A percentile compares a stretch with the other conserved stretches of the same genome.
Evolutionary conservation across 2,113 vertebrate genomes (phyloP).

Genomic region (Oryzias melastigma): DNA sequence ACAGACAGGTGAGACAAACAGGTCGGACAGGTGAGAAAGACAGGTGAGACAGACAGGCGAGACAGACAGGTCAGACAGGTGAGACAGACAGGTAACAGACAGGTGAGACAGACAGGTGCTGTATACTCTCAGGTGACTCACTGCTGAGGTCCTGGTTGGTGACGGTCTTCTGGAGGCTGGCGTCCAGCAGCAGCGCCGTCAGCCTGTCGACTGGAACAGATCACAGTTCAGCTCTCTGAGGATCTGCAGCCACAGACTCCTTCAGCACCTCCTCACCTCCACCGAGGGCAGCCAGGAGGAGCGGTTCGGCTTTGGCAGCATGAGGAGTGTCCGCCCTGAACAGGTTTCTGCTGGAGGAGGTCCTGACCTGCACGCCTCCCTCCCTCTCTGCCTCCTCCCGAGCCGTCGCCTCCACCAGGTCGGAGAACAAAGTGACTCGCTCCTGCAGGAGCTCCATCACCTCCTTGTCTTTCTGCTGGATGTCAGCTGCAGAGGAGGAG

Average conservation of each 20-base stretch:
- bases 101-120: too few species aligned
- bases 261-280: slow-evolving; percentile 76
- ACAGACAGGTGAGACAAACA: not conserved
- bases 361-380: slow-evolving; percentile 57
- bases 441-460: slow-evolving; percentile 87
- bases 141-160: slow-evolving; percentile 75
- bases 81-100: not conserved
- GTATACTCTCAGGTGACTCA: slow-evolving; percentile 54
- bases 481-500: slow-evolving; percentile 76
- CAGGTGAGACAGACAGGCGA: not conserved
- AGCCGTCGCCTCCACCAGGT: slow-evolving; percentile 80
- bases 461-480: slow-evolving; percentile 87
- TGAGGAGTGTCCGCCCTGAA: slow-evolving; percentile 82
- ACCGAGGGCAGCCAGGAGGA: slow-evolving; percentile 80
- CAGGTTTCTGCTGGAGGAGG: slow-evolving; percentile 69
- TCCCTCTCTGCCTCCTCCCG: slow-evolving; percentile 49
- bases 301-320: slow-evolving; percentile 79
- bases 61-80: not conserved
- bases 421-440: slow-evolving; percentile 85
- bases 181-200: slow-evolving; percentile 79
- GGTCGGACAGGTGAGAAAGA: not conserved
- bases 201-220: slow-evolving; percentile 82
- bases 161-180: slow-evolving; percentile 62
- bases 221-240: not conserved
- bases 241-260: too few species aligned